Percentiles rank a stretch among this genome's conserved stretches.
These are phyloP conservation scores for Hippocampus guttulatus DNA, from an alignment of 2,113 vertebrate species.

Conservation along the genomic window DNA sequence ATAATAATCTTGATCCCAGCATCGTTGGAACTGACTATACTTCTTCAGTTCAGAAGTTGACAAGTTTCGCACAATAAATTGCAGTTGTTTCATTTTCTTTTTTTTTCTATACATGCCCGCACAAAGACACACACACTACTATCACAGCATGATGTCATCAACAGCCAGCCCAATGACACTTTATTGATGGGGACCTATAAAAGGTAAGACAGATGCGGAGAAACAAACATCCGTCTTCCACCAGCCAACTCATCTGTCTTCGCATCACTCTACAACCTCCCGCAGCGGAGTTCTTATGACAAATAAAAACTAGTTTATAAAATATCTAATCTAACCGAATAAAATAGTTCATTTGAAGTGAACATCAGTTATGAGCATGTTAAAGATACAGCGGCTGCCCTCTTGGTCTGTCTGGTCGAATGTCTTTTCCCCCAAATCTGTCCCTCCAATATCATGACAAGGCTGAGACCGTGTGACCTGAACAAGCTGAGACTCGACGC, in stretches of 20 bases:
- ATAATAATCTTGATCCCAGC: too few species aligned
- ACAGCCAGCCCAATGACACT: constrained; percentile 28
- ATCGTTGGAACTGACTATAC: neutral
- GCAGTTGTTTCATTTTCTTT: neutral
- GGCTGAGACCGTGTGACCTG: neutral
- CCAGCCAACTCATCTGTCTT: constrained; percentile 20
- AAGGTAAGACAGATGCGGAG: constrained; percentile 27
- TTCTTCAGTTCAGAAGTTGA: neutral
- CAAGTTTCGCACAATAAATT: too few species aligned
- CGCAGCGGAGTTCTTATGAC: constrained; percentile 1
- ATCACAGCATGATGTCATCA: constrained; percentile 54
- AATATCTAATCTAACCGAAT: constrained; percentile 1
- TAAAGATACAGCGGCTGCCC: constrained; percentile 4
- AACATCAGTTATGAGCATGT: constrained; percentile 17
- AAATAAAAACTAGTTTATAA: constrained; percentile 4
- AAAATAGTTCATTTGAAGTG: neutral
- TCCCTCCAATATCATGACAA: neutral
- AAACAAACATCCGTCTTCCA: constrained; percentile 26
- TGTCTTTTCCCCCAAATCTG: neutral
- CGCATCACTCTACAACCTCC: constrained; percentile 29
- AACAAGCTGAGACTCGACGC: neutral
- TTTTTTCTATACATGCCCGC: neutral
- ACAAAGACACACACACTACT: neutral
- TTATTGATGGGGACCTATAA: constrained; percentile 43
- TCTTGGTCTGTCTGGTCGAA: neutral